Conservation (phyloP, 1,140 invertebrate genomes). For the Grapholita molesta region DNA sequence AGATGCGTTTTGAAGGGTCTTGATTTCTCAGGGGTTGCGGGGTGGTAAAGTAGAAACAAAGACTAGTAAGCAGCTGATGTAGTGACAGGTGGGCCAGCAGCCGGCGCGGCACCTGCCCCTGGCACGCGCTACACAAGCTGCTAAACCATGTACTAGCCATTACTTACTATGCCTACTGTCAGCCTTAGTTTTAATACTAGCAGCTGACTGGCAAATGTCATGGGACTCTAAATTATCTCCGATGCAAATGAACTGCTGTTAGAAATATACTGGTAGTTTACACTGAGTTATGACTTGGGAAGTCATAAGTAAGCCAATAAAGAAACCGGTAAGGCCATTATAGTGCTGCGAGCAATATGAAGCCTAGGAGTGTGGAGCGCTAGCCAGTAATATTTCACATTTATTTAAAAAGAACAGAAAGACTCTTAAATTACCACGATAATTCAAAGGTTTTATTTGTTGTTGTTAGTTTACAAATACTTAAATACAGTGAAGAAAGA, state of each 20-base stretch:
- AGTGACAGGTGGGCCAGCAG: conserved; percentile 67
- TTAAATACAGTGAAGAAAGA: no score
- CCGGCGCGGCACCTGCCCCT: conserved; percentile 64
- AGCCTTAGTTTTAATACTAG: conserved; percentile 21
- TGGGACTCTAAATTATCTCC: background rate
- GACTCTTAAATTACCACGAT: background rate
- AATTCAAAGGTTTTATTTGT: no score
- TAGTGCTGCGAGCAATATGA: background rate
- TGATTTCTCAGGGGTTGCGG: conserved; percentile 15
- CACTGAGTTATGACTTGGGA: background rate
- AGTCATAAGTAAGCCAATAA: background rate
- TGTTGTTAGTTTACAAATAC: no score
- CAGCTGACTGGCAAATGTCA: conserved; percentile 27
- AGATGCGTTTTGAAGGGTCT: background rate
- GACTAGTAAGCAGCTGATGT: conserved; percentile 60
- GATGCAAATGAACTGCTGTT: background rate
- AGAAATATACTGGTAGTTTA: background rate
- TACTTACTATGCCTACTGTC: background rate
- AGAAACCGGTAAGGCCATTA: background rate
- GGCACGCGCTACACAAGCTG: conserved; percentile 70
- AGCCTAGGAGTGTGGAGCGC: background rate
- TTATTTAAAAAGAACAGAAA: background rate
- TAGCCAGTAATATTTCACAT: background rate
- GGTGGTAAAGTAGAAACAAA: conserved; percentile 24
- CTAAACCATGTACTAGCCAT: conserved; percentile 24